Evolutionary conservation across 2,888 invertebrate genomes (phyloP).

Genomic region (Tipula helvola): DNA sequence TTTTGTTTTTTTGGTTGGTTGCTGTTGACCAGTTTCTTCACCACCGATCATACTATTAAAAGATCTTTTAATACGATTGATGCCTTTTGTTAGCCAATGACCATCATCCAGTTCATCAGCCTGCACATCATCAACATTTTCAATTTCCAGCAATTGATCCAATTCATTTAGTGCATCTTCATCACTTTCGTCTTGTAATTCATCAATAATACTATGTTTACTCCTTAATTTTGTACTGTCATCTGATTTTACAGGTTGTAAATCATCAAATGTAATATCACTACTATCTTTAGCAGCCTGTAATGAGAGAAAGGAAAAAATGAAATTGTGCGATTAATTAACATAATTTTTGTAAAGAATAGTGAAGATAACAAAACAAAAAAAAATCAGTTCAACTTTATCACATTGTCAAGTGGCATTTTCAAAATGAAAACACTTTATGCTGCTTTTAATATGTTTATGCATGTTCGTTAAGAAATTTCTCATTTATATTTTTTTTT

Average conservation of each 20-base stretch:
- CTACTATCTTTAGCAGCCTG: conserved; percentile 18
- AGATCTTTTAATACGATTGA: conserved; percentile 10
- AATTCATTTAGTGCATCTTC: background rate
- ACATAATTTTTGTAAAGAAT: background rate
- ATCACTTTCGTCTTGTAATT: background rate
- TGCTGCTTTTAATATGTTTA: background rate
- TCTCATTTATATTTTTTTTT: background rate
- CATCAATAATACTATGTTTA: conserved; percentile 11
- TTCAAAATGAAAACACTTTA: background rate
- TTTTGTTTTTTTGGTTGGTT: background rate
- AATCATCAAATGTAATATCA: conserved; percentile 25
- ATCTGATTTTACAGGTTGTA: conserved; percentile 12
- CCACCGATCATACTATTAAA: background rate
- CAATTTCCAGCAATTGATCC: background rate
- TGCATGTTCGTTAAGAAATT: background rate
- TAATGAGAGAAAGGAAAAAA: background rate
- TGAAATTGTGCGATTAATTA: background rate
- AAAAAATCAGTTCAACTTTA: background rate
- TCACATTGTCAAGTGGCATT: background rate
- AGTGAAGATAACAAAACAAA: background rate
- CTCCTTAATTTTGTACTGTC: conserved; percentile 9
- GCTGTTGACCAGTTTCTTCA: background rate
- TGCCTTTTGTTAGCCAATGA: conserved; percentile 14
- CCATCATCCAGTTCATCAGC: conserved; percentile 21
- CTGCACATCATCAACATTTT: conserved; percentile 19